Conservation (phyloP, 2,888 invertebrate species). For the Oscheius myriophilus region DNA sequence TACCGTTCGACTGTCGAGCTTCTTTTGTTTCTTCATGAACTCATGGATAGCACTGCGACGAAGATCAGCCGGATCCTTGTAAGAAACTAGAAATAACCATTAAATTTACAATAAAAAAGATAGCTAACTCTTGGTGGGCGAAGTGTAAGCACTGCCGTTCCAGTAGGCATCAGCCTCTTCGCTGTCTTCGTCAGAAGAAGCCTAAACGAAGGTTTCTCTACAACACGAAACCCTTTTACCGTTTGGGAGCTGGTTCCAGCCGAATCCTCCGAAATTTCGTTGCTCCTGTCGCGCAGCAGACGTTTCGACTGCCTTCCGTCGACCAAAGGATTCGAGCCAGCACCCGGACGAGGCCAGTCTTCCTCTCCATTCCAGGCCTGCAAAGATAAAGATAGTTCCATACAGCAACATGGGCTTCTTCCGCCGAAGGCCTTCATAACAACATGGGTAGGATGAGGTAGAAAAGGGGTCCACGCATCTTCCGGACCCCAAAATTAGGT, state of each 20-base stretch:
- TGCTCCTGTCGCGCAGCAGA: neutral
- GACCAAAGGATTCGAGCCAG: neutral
- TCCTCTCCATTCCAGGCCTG: slow-evolving; percentile 27
- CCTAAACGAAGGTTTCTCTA: neutral
- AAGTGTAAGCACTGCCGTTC: slow-evolving; percentile 4
- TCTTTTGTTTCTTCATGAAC: slow-evolving; percentile 10
- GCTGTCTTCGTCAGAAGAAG: neutral
- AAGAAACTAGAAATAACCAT: no score
- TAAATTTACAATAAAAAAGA: no score
- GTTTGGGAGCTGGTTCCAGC: neutral
- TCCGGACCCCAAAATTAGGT: neutral
- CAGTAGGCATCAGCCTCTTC: slow-evolving; percentile 5
- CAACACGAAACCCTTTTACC: neutral
- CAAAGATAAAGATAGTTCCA: neutral
- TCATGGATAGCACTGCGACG: neutral
- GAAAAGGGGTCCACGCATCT: no score
- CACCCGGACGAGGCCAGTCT: slow-evolving; percentile 18
- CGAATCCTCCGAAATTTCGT: neutral
- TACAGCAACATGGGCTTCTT: no score
- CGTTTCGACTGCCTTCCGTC: neutral
- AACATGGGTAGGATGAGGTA: no score
- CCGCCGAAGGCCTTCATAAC: no score
- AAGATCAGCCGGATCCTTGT: no score
- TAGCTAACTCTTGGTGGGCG: neutral
- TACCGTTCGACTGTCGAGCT: slow-evolving; percentile 25